A percentile compares a stretch with the other conserved stretches of the same genome.
These are phyloP conservation scores for Todiramphus chloris DNA, from an alignment of 2,113 vertebrate genomes.

Conservation along the genomic window DNA sequence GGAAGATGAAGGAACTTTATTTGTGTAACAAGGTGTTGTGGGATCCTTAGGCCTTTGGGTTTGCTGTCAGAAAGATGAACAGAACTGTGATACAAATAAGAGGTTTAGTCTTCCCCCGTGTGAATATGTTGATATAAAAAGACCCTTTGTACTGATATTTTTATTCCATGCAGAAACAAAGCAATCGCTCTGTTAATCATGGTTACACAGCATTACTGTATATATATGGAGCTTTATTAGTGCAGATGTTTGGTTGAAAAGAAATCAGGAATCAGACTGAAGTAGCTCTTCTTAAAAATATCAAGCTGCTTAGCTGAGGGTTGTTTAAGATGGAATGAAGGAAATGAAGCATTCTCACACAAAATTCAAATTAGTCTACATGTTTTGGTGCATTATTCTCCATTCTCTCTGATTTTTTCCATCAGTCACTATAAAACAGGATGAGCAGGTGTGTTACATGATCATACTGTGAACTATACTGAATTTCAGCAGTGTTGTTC, in stretches of 20 bases:
- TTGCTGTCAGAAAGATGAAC: background rate
- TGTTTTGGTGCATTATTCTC: background rate
- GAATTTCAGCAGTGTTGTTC: background rate
- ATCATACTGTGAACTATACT: background rate
- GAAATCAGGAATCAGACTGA: background rate
- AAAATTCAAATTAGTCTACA: background rate
- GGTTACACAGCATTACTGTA: background rate
- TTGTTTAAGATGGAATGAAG: background rate
- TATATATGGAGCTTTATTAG: background rate
- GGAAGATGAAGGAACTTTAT: background rate
- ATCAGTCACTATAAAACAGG: background rate
- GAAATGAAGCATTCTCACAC: background rate
- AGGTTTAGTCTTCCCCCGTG: background rate
- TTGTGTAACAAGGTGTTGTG: background rate
- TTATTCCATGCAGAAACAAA: background rate
- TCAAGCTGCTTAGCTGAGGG: background rate
- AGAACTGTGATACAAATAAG: background rate
- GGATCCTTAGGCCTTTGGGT: background rate
- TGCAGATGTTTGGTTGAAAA: background rate
- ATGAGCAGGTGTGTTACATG: background rate
- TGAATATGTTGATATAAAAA: background rate
- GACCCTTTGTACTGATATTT: background rate
- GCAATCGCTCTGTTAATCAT: background rate
- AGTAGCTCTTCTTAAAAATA: background rate
- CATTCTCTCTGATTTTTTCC: background rate